These are phyloP conservation scores for Paratrypauchen microcephalus DNA, from an alignment of 2,797 vertebrate genomes.

Conservation along the genomic window DNA sequence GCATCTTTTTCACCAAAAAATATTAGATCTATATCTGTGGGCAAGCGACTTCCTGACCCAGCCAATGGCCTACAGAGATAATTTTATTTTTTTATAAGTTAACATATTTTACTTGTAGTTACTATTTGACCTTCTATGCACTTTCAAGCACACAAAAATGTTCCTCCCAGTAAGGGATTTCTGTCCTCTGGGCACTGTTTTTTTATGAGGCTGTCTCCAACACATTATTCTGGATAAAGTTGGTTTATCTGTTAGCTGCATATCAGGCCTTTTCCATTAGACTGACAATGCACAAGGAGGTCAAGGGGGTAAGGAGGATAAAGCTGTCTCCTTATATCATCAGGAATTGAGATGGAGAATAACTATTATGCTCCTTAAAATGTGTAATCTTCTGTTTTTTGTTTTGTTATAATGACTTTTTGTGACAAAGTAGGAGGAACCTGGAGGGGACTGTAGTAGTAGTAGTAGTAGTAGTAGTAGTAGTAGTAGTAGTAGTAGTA, in stretches of 20 bases:
- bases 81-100: not conserved
- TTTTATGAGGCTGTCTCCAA: conserved; percentile 22
- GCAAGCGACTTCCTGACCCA: not conserved
- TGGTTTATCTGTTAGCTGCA: not conserved
- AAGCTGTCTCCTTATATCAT: not conserved
- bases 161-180: not conserved
- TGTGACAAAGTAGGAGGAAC: not conserved
- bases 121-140: not conserved
- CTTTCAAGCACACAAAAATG: not conserved
- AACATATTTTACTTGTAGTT: too few relatives aligned
- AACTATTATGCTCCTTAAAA: not conserved
- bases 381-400: not conserved
- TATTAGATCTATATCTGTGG: not conserved
- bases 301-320: conserved; percentile 1
- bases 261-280: conserved; percentile 22
- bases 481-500: too few relatives aligned
- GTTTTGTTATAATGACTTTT: not conserved
- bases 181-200: conserved; percentile 20
- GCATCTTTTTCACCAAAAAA: too few relatives aligned
- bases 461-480: too few relatives aligned
- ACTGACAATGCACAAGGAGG: conserved; percentile 13
- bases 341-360: not conserved
- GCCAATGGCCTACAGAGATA: too few relatives aligned
- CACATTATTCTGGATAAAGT: conserved; percentile 30
- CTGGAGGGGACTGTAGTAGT: too few relatives aligned